These are phyloP conservation scores for Prunella fulvescens DNA, from an alignment of 2,113 vertebrate genomes.

Conservation along the genomic window DNA sequence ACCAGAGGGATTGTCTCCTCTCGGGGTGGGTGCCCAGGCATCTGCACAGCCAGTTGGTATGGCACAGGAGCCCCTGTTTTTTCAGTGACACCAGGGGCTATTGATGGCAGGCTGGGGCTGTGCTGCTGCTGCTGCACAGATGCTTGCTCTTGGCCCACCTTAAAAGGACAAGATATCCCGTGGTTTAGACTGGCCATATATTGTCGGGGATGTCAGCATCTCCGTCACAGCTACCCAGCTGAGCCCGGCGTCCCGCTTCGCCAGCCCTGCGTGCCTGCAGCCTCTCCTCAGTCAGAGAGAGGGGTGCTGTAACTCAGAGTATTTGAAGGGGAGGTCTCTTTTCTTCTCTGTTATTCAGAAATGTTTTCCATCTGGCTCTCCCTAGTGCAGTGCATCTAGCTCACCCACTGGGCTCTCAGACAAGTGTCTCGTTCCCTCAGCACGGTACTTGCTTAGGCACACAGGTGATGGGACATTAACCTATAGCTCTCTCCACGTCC, in stretches of 20 bases:
- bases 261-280: neutral
- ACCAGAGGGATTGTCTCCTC: neutral
- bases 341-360: neutral
- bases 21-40: neutral
- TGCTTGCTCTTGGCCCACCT: slow-evolving; percentile 61
- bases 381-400: neutral
- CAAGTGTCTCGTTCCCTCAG: neutral
- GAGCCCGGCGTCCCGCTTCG: neutral
- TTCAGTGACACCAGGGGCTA: slow-evolving; percentile 31
- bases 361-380: slow-evolving; percentile 28
- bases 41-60: slow-evolving; percentile 34
- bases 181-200: slow-evolving; percentile 43
- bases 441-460: neutral
- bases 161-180: slow-evolving; percentile 63
- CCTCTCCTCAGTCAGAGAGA: neutral
- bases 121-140: slow-evolving; percentile 44
- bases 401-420: neutral
- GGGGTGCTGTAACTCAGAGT: neutral
- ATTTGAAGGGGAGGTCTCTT: neutral
- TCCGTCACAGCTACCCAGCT: slow-evolving; percentile 19
- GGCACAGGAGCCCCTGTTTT: slow-evolving; percentile 18
- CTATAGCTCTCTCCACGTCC: neutral
- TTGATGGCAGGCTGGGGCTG: slow-evolving; percentile 40
- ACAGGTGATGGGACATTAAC: neutral
- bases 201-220: slow-evolving; percentile 44